Percentiles rank a stretch among this genome's conserved stretches.
These are phyloP conservation scores for Acanthopagrus latus DNA, from an alignment of 2,797 vertebrate genomes.

Conservation along the genomic window DNA sequence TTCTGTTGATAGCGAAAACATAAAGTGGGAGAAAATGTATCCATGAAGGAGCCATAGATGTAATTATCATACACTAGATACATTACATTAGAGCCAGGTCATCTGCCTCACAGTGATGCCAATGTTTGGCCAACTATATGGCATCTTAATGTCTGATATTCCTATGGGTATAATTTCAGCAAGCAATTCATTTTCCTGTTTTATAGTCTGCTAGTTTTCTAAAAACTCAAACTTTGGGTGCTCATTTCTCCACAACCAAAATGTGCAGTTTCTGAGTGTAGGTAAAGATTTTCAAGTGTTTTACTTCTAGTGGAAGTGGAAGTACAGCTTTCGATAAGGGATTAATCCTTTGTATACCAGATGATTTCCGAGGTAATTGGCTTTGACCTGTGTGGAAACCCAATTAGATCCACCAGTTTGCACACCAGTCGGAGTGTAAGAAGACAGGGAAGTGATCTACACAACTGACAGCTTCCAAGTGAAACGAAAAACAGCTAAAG, in stretches of 20 bases:
- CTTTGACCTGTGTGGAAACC: constrained; percentile 52
- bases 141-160: background rate
- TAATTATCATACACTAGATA: too few species aligned
- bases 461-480: constrained; percentile 6
- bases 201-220: constrained; percentile 24
- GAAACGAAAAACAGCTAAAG: constrained; percentile 19
- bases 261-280: background rate
- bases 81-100: background rate
- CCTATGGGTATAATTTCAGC: background rate
- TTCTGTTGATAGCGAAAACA: too few species aligned
- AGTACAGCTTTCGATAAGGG: constrained; percentile 5
- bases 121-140: background rate
- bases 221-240: constrained; percentile 24
- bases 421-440: constrained; percentile 9
- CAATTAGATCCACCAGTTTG: constrained; percentile 40
- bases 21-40: background rate
- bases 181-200: constrained; percentile 1
- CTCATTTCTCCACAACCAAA: constrained; percentile 27
- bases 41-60: background rate
- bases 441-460: constrained; percentile 4
- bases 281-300: constrained; percentile 2
- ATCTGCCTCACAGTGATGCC: background rate
- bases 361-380: constrained; percentile 56
- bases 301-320: constrained; percentile 1
- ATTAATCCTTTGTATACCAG: constrained; percentile 50